Base-by-base conservation (phyloP, 1,140 invertebrate genomes). In the Papilio helenus region DNA sequence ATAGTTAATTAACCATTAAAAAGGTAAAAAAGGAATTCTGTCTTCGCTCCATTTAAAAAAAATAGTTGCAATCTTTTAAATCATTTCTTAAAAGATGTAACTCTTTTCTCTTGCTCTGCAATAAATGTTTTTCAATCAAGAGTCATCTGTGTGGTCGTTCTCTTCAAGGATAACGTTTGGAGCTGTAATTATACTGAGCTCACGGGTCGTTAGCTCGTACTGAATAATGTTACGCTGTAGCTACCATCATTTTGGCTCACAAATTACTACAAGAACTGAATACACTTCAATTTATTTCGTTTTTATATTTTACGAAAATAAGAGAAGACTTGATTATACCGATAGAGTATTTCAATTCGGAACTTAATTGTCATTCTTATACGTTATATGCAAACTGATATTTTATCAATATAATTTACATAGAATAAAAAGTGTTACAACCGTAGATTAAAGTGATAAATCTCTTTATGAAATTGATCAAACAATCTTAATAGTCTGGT, bases 161-260 rank as follows among this genome's bases (percentile, higher is more conserved):
- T 12, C 61, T 68, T 68, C 61, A 68, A 34, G 26, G 61, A 29
- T 68, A 68, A 68, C 26, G 61, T 68, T 34, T 34, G 26, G 10
- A 68, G 23, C 26, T 29, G 61, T 68, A 68, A 68, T 68, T 68
- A 68, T 68, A 68, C 14, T 29, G 12, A 26, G 61, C 61, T 68
- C 61, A 68, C 61, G 61, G 61, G 61, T 68, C 61, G 61, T 68
- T 68, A 68, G 61, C 61, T 68, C 61, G 61, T 68, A 16, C 58
- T 68, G 26, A 68, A 68, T 29, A 34, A 68, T 68, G 26, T 68
- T 68, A 68, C 26, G 23, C 23, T 65, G 23, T 68, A 68, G 12
- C 26, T 68, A 68, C 61, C 61, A 68, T 29, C 26, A 68, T 68
- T 68, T 68, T 68, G 61, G 61, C 26, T 29, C 5, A 68, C 61